Evolutionary conservation across 2,113 vertebrate species (phyloP).

Genomic region (Cyanoramphus novaezelandiae): DNA sequence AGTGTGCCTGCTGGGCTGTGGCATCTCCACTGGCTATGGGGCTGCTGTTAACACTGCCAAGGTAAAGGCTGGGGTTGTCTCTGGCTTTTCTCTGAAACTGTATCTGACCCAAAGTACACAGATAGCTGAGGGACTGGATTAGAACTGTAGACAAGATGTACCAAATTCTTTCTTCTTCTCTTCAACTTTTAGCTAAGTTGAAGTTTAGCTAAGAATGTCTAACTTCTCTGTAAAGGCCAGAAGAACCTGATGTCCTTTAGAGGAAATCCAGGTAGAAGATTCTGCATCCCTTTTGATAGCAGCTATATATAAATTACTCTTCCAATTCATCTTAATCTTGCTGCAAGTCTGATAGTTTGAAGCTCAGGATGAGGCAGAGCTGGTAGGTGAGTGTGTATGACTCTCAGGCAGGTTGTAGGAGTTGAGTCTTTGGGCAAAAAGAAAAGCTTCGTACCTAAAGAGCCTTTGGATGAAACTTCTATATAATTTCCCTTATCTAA

Average conservation of each 20-base stretch:
- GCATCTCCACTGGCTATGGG: slow-evolving; percentile 82
- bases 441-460: not conserved
- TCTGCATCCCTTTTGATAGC: not conserved
- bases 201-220: not conserved
- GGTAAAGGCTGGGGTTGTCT: slow-evolving; percentile 51
- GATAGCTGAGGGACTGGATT: not conserved
- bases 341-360: not conserved
- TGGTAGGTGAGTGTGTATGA: not conserved
- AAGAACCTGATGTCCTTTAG: not conserved
- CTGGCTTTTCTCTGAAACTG: not conserved
- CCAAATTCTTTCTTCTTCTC: not conserved
- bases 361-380: not conserved
- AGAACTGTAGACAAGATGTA: not conserved
- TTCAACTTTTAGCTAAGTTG: not conserved
- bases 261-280: not conserved
- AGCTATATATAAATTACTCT: not conserved
- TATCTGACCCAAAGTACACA: not conserved
- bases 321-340: not conserved
- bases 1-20: slow-evolving; percentile 84
- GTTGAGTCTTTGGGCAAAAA: not conserved
- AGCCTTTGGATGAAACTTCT: not conserved
- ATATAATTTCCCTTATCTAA: not conserved
- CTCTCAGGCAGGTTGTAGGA: not conserved
- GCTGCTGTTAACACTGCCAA: slow-evolving; percentile 81
- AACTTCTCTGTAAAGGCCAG: not conserved